phyloP scores from a whole-genome alignment of 2,888 invertebrate genomes.

The Cataglyphis albicans region DNA sequence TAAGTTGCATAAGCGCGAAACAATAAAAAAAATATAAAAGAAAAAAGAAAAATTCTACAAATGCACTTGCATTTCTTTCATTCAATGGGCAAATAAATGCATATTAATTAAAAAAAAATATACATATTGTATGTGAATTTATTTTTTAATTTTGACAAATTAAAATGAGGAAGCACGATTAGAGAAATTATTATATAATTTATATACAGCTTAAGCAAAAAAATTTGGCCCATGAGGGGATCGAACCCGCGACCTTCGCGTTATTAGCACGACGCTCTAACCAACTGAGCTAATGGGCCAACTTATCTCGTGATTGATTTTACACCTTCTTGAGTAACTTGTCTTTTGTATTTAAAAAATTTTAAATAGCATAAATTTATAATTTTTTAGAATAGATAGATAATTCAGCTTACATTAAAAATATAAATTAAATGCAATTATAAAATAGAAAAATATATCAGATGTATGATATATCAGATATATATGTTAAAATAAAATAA shows the following conservation, averaged over 20 bases:
- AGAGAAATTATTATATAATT: background rate
- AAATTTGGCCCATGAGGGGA: constrained; percentile 84
- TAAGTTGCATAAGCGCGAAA: constrained; percentile 30
- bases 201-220: constrained; percentile 47
- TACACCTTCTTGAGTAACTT: background rate
- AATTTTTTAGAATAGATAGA: background rate
- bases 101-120: background rate
- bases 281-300: constrained; percentile 85
- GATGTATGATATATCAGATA: background rate
- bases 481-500: background rate
- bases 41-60: background rate
- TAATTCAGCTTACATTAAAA: background rate
- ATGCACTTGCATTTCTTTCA: background rate
- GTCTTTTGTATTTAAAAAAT: background rate
- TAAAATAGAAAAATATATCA: background rate
- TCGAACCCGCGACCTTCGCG: constrained; percentile 86
- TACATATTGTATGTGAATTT: background rate
- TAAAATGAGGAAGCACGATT: background rate
- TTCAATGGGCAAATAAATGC: background rate
- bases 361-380: background rate
- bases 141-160: constrained; percentile 8
- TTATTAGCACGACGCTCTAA: constrained; percentile 86
- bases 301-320: rapidly evolving
- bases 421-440: background rate
- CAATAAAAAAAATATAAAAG: constrained; percentile 23